Conservation (phyloP, 2,888 invertebrate species). For the Leptothorax acervorum region DNA sequence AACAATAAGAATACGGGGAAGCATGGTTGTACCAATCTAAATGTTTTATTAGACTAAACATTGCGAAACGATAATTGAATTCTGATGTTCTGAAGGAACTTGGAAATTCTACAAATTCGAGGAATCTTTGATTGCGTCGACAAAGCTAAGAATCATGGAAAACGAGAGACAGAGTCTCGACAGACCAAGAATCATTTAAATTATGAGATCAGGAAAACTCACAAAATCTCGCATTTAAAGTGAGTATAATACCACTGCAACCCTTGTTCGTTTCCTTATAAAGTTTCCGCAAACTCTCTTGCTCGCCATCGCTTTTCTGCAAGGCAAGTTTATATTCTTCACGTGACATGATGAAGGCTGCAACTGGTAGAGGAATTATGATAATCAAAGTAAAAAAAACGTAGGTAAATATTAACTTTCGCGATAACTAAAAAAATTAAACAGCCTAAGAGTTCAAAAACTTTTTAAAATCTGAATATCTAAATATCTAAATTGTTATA, state of each 20-base stretch:
- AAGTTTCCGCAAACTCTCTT: conserved; percentile 22
- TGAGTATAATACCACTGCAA: neutral
- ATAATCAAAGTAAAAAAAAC: neutral
- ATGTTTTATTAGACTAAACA: neutral
- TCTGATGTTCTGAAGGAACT: conserved; percentile 6
- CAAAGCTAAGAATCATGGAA: conserved; percentile 10
- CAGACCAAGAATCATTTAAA: conserved; percentile 45
- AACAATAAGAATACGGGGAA: neutral
- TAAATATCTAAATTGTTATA: neutral
- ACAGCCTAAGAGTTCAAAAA: neutral
- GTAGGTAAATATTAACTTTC: neutral
- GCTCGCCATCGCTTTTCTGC: neutral
- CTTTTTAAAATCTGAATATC: neutral
- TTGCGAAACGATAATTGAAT: conserved; percentile 4
- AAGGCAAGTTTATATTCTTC: conserved; percentile 3
- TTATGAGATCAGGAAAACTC: conserved; percentile 46
- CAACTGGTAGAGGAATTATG: neutral
- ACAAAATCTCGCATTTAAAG: conserved; percentile 35
- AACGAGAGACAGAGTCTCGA: conserved; percentile 12
- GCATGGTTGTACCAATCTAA: neutral
- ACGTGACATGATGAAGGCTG: neutral
- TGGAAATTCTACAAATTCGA: conserved; percentile 19
- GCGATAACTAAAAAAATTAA: neutral
- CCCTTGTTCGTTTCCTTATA: conserved; percentile 8
- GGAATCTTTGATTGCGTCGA: conserved; percentile 33